phyloP scores from a whole-genome alignment of 2,113 vertebrate genomes.

The Irena cyanogastra region DNA sequence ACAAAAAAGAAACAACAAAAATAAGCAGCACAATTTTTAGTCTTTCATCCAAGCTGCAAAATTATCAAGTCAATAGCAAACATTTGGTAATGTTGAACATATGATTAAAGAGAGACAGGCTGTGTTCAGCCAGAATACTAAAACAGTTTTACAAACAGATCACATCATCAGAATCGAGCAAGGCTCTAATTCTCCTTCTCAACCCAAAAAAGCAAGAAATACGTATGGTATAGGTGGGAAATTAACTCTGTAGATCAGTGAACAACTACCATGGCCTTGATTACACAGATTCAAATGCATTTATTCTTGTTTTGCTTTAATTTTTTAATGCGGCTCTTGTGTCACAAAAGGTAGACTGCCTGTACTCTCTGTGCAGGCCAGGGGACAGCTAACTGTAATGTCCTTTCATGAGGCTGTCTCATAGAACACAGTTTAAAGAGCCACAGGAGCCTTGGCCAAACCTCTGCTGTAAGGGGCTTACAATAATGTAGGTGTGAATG shows the following conservation, averaged over 20 bases:
- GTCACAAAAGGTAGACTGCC: not conserved
- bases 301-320: not conserved
- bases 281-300: not conserved
- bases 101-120: not conserved
- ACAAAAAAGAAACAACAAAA: not conserved
- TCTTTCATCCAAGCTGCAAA: not conserved
- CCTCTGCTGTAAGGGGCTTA: not conserved
- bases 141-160: not conserved
- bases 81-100: not conserved
- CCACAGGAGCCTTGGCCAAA: not conserved
- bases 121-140: not conserved
- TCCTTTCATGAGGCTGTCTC: not conserved
- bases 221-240: not conserved
- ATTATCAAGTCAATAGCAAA: slow-evolving; percentile 22
- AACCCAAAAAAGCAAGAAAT: not conserved
- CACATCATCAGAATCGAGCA: not conserved
- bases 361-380: accelerated
- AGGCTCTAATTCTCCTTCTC: not conserved
- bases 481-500: not conserved
- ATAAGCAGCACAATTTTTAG: not conserved
- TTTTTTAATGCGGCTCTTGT: not conserved
- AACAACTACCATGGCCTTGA: not conserved
- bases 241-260: not conserved
- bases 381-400: accelerated
- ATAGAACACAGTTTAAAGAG: accelerated